Evolutionary conservation across 2,888 invertebrate genomes (phyloP), one percentile per base, ranked within the genome.

Genomic region (Protonemura montana): DNA sequence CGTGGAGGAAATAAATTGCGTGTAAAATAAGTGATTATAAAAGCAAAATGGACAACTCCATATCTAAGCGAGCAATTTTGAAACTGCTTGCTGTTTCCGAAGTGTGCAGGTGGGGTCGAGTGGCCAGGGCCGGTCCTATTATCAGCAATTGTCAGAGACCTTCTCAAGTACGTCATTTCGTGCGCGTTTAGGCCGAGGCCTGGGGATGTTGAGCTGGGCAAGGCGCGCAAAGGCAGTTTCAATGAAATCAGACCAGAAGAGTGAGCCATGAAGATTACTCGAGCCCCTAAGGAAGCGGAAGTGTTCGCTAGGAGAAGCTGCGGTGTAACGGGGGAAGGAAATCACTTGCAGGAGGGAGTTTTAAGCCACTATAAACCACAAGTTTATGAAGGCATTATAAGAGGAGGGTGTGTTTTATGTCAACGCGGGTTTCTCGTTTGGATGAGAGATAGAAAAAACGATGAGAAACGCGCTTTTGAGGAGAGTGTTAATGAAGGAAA

Each of bases 281-380:
- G 81, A 81, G 10, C 81, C 81, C 28, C 30, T 81, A 29, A 81
- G 81, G 81, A 81, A 81, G 30, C 81, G 81, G 81, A 81, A 81
- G 30, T 59, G 59, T 59, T 59, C 59, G 13, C 59, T 30, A 81
- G 30, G 30, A 30, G n/a, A n/a, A n/a, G 81, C 35, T 35, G 26
- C 28, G 81, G 28, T 30, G 81, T 81, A 5, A 30, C 81, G 81
- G 81, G 81, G 81, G 81, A 81, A 30, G n/a, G 29, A 81, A 81
- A 81, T 81, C 81, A 81, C 81, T 28, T 29, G 30, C 28, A 30
- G 30, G 26, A 78, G 28, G 28, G 27, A 10, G 27, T 78, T 78
- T 26, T 78, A 78, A 78, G 78, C n/a, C 78, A 28, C 26, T 26
- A 78, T 78, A 78, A 78, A 78, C 78, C 78, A 25, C 26, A 16